Percentiles rank a stretch among this genome's conserved stretches.
phyloP scores from a whole-genome alignment of 1,140 invertebrate genomes.

The Oryctes rhinoceros region DNA sequence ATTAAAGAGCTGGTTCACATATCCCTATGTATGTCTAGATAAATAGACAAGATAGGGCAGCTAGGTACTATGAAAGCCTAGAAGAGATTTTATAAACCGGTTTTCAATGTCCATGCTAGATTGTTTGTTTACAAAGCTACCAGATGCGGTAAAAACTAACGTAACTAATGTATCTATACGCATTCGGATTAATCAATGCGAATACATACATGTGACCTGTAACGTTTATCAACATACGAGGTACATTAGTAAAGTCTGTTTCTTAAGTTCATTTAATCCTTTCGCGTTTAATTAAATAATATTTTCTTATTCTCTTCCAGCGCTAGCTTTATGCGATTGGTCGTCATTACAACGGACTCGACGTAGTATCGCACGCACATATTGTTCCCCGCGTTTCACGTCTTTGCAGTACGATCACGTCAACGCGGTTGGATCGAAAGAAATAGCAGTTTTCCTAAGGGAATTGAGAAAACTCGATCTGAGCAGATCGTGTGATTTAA shows the following conservation, averaged over 20 bases:
- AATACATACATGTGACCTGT: conserved; percentile 6
- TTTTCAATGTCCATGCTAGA: conserved; percentile 11
- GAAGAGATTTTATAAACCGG: conserved; percentile 25
- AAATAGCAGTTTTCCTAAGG: conserved; percentile 68
- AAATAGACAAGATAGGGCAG: conserved; percentile 28
- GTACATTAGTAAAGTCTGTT: background rate
- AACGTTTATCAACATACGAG: conserved; percentile 1
- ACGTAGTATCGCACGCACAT: conserved; percentile 77
- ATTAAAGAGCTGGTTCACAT: conserved; percentile 23
- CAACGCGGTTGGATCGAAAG: conserved; percentile 69
- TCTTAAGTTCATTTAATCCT: background rate
- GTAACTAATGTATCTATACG: conserved; percentile 6
- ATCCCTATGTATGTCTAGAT: conserved; percentile 27
- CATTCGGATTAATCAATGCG: conserved; percentile 14
- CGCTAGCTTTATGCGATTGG: conserved; percentile 87
- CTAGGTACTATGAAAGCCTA: conserved; percentile 27
- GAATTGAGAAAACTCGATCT: conserved; percentile 62
- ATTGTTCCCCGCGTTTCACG: conserved; percentile 79
- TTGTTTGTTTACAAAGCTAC: conserved; percentile 32
- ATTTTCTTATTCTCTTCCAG: conserved; percentile 64
- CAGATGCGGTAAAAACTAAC: conserved; percentile 23
- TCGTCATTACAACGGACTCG: conserved; percentile 80
- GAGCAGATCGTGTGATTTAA: conserved; percentile 64
- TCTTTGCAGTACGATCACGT: conserved; percentile 75
- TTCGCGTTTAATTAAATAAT: too few species aligned